Evolutionary conservation across 2,797 vertebrate genomes (phyloP), one percentile per base, ranked within the genome.

Genomic region (Agapornis canus): DNA sequence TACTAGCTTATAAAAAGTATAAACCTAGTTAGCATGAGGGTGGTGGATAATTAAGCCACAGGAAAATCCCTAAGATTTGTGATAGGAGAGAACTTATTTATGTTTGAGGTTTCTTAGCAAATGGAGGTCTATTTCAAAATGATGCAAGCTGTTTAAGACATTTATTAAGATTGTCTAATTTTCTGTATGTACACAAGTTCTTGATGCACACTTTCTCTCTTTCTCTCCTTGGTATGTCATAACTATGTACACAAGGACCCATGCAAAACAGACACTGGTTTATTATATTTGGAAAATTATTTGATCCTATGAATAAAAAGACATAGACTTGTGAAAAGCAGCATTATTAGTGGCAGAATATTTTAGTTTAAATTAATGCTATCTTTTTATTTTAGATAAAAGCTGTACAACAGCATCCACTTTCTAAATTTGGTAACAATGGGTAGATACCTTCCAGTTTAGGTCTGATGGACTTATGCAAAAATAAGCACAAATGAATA

Each of bases 381-480:
- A 1, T 7, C 54, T 63, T 68, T 43, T 82, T 61, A 4, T 37
- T 92, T 92, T 57, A 25, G 9, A 13, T 75, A 80, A 78, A 37
- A 68, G 80, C 3, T 26, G 4, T 37, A 29, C 26, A 57, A n/a
- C 5, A 1, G 7, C 14, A 40, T 78, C 79, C 13, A 10, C 27
- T 54, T 92, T 42, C 35, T 68, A 69, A 66, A 56, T 66, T 32
- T 49, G 22, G 27, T 20, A 35, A 20, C 11, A 48, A 10, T 49
- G 15, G 9, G 5, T 10, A 77, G 32, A 39, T 4, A 11, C 29
- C 23, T 77, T 77, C 43, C 37, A 47, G 21, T 32, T 65, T 64
- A 39, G 6, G 5, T 59, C n/a, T 49, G 61, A 39, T 2, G 1
- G 6, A 48, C 8, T 11, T 1, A 2, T 39, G 45, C 5, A 52